Evolutionary conservation across 2,113 vertebrate genomes (phyloP).

Genomic region (Oxygymnocypris stewartii): DNA sequence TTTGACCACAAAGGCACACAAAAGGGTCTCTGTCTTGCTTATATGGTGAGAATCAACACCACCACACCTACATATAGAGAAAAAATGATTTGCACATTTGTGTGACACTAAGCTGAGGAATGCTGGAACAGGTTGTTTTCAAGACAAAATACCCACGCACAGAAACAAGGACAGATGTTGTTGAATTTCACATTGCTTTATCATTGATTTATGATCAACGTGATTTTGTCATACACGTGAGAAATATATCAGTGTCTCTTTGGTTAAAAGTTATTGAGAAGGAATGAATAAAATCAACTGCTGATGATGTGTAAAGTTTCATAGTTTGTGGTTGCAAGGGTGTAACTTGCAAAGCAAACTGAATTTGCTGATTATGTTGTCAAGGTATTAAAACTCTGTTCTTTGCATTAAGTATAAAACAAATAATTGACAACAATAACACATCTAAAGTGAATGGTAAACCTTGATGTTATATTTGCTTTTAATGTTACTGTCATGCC

Average conservation of each 20-base stretch:
- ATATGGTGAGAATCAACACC: conserved; percentile 34
- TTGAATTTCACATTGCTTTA: conserved; percentile 17
- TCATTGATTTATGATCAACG: not conserved
- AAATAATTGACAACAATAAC: not conserved
- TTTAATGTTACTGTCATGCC: not conserved
- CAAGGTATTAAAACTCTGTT: not conserved
- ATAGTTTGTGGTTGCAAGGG: not conserved
- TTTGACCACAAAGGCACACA: conserved; percentile 35
- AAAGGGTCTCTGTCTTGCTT: conserved; percentile 44
- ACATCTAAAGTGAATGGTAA: not conserved
- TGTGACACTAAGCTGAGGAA: conserved; percentile 60
- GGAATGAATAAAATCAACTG: not conserved
- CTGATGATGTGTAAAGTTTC: not conserved
- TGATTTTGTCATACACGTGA: not conserved
- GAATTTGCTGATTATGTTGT: no score
- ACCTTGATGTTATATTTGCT: not conserved
- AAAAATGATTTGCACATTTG: conserved; percentile 21
- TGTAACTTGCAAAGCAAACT: not conserved
- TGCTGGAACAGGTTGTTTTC: conserved; percentile 58
- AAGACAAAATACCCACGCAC: conserved; percentile 48
- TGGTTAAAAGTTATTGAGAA: not conserved
- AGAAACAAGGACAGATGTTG: conserved; percentile 33
- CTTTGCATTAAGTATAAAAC: not conserved
- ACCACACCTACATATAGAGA: conserved; percentile 38
- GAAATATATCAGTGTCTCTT: not conserved